Evolutionary conservation across 2,797 vertebrate genomes (phyloP).

Genomic region (Acanthiza pusilla): DNA sequence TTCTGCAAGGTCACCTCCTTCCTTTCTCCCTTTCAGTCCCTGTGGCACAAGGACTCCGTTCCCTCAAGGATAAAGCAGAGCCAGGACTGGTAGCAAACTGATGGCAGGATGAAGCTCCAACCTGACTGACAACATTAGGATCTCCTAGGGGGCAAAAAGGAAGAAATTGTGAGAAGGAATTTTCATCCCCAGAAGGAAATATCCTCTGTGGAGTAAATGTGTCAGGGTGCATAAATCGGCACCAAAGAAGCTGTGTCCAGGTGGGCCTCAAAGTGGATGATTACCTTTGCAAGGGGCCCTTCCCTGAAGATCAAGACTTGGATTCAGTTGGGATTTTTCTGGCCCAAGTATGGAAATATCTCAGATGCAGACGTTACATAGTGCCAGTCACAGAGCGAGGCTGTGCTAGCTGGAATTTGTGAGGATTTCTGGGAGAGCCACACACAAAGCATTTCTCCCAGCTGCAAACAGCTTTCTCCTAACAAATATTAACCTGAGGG

Average conservation of each 20-base stretch:
- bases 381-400: background rate
- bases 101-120: background rate
- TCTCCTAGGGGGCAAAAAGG: background rate
- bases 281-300: background rate
- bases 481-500: background rate
- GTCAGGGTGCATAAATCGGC: accelerated
- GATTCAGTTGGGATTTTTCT: background rate
- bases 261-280: background rate
- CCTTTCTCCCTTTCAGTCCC: background rate
- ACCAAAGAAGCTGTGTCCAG: background rate
- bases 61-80: background rate
- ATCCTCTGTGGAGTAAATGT: background rate
- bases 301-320: background rate
- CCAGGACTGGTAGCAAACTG: background rate
- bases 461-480: background rate
- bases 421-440: background rate
- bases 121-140: background rate
- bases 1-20: background rate
- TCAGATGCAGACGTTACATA: background rate
- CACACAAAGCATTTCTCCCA: background rate
- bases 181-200: background rate
- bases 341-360: background rate
- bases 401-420: background rate
- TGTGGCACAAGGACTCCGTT: background rate
- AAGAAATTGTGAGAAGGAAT: background rate